A percentile compares a stretch with the other conserved stretches of the same genome.
Conservation (phyloP, 2,113 vertebrate species). For the Eira barbara region DNA sequence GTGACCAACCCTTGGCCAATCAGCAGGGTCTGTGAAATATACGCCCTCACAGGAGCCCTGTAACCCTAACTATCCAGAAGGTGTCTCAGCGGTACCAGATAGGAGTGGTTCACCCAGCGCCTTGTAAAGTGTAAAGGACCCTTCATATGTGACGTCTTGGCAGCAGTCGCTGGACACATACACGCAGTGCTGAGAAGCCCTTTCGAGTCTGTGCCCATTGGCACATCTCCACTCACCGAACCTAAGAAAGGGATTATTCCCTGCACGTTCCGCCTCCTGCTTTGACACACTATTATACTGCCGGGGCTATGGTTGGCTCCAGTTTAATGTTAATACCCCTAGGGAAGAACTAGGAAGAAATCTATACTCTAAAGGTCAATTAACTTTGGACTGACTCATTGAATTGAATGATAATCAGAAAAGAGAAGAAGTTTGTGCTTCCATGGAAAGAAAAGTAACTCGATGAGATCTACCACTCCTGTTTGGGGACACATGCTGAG, state of each 20-base stretch:
- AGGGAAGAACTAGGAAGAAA: neutral
- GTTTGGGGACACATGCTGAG: neutral
- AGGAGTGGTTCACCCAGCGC: neutral
- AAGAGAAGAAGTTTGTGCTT: neutral
- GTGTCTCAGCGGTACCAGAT: neutral
- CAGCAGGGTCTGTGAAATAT: neutral
- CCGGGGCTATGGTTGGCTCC: neutral
- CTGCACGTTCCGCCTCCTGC: neutral
- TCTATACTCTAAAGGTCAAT: neutral
- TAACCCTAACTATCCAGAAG: neutral
- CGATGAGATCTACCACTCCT: neutral
- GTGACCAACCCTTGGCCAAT: neutral
- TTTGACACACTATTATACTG: neutral
- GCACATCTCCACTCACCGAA: neutral
- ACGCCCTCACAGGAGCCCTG: rapidly evolving
- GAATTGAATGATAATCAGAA: neutral
- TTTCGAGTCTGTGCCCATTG: no score
- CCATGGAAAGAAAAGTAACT: neutral
- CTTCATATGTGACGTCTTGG: neutral
- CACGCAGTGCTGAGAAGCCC: neutral
- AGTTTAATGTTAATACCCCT: neutral
- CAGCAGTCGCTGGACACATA: neutral
- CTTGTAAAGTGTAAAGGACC: neutral
- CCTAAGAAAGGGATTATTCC: neutral
- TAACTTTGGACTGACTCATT: neutral